Base-by-base conservation (phyloP, 2,888 invertebrate species). In the Patella depressa region DNA sequence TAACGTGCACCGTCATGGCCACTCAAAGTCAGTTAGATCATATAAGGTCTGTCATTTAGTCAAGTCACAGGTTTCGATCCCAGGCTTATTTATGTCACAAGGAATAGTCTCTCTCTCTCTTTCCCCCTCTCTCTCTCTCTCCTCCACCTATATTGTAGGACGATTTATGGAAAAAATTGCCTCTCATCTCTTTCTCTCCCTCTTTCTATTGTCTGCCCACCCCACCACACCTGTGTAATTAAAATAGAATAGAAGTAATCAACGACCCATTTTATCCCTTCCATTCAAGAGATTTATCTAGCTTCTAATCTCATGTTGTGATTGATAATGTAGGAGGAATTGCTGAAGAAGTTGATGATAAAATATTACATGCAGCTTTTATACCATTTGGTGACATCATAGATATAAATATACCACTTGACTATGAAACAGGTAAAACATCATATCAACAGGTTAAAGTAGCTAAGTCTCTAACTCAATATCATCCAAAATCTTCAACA, bases 351-450 rank as follows among this genome's bases (percentile, higher is more conserved):
- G 98, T 98, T 0, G 97, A 97, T 86, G 98, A 98, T 88, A 97
- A 98, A 93, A 95, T 97, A 45, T 93, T 99, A 57, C 96, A 97
- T 91, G 97, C 98, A 76, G 99, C 99, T 0, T 99, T 99, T 90
- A 96, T 99, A 85, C 98, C 99, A 2, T 99, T 99, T 91, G 99
- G 99, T 12, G 99, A 99, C 91, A 95, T 99, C 79, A 95, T 97
- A n/a, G 98, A 99, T 91, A 96, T 99, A 71, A 98, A 98, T 93
- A 97, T 98, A 91, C 99, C 99, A 14, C 93, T 99, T 74, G 99
- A 99, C 93, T 99, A 98, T 93, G 98, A 99, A 92, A 92, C 93
- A 78, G 93, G 93, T 90, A 90, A 88, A 82, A 74, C 4, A 11
- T 57, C 19, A 70, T 70, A 34, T 19, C 53, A 19, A 4, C 45